A percentile compares a stretch with the other conserved stretches of the same genome.
phyloP scores from a whole-genome alignment of 2,113 vertebrate genomes.

The Neodon shergylaensis region DNA sequence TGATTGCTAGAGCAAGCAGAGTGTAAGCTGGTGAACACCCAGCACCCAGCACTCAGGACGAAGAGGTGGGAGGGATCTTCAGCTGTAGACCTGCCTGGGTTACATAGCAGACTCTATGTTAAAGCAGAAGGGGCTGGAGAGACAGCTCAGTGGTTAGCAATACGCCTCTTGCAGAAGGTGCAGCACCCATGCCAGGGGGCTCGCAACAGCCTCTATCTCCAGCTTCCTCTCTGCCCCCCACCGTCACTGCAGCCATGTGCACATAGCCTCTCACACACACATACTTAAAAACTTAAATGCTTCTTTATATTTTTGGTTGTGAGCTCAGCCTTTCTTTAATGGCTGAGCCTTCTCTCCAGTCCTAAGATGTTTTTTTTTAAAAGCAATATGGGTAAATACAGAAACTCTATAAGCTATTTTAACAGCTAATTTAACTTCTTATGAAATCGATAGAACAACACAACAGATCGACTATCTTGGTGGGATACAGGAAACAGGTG shows the following conservation, averaged over 20 bases:
- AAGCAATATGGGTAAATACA: background rate
- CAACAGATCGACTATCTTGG: background rate
- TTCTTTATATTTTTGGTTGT: background rate
- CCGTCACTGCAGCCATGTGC: background rate
- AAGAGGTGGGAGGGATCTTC: background rate
- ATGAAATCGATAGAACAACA: slow-evolving; percentile 1
- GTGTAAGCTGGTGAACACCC: too few relatives aligned
- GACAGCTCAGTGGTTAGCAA: background rate
- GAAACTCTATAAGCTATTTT: background rate
- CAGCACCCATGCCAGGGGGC: background rate
- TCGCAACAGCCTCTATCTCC: background rate
- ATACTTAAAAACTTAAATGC: background rate
- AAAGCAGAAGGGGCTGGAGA: background rate
- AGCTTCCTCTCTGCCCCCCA: too few relatives aligned
- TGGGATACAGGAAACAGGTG: background rate
- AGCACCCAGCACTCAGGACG: background rate
- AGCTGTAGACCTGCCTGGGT: background rate
- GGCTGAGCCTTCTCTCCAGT: background rate
- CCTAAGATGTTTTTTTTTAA: background rate
- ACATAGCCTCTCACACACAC: background rate
- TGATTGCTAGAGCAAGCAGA: background rate
- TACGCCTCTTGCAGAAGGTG: background rate
- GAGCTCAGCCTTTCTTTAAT: background rate
- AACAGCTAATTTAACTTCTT: background rate
- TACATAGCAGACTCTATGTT: background rate